Evolutionary conservation across 2,113 vertebrate genomes (phyloP).

Genomic region (Probosciger aterrimus): DNA sequence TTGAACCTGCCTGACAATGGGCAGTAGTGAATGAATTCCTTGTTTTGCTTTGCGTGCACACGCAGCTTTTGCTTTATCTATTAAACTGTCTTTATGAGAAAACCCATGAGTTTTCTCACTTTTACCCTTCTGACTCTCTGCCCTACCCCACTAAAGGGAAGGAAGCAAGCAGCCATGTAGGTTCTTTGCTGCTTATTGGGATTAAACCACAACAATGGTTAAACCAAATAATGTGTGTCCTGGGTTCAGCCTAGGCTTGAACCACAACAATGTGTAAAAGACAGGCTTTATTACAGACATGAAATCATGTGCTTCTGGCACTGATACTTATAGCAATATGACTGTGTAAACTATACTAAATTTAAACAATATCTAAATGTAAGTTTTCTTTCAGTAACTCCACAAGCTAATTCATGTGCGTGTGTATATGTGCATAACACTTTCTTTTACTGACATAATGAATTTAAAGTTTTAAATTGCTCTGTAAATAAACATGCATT

Average conservation of each 20-base stretch:
- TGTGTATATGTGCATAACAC: background rate
- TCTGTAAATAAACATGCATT: background rate
- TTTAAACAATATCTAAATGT: background rate
- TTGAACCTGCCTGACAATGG: background rate
- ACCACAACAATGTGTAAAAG: background rate
- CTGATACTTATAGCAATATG: fast-evolving
- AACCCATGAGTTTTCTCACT: background rate
- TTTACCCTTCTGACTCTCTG: background rate
- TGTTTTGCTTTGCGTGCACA: background rate
- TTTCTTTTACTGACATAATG: background rate
- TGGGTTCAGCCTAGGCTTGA: no score
- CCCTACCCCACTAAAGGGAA: background rate
- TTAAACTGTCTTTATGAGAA: background rate
- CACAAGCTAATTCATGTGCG: background rate
- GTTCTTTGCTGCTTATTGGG: background rate
- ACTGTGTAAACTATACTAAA: background rate
- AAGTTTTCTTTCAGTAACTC: background rate
- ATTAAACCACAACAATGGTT: background rate
- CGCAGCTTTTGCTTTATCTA: background rate
- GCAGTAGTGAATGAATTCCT: background rate
- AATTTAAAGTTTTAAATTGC: background rate
- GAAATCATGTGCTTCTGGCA: background rate
- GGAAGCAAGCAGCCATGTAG: fast-evolving
- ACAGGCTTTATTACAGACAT: background rate
- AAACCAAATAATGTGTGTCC: background rate